Conservation (phyloP, 2,888 invertebrate species). For the Ptychoptera albimana region DNA sequence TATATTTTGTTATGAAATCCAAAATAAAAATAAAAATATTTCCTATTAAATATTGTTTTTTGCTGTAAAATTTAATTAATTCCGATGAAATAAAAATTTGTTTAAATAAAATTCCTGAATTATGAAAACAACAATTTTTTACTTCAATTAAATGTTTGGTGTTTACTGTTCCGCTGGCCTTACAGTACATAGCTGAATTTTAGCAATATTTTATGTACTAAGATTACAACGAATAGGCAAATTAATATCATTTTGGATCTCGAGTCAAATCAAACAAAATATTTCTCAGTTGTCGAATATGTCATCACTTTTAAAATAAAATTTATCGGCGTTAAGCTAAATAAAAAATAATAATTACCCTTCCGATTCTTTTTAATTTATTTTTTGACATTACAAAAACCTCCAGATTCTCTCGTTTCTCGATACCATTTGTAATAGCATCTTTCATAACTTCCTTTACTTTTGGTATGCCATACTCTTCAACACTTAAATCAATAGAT, state of each 20-base stretch:
- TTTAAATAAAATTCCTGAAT: slow-evolving; percentile 16
- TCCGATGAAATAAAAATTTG: slow-evolving; percentile 4
- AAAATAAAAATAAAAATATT: slow-evolving; percentile 2
- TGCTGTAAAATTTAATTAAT: slow-evolving; percentile 8
- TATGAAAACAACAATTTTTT: slow-evolving; percentile 1
- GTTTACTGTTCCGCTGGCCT: slow-evolving; percentile 27
- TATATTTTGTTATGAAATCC: slow-evolving; percentile 5
- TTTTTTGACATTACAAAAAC: slow-evolving; percentile 24
- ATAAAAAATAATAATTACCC: slow-evolving; percentile 15
- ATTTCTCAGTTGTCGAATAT: slow-evolving; percentile 29
- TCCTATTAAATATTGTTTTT: slow-evolving; percentile 11
- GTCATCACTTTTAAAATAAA: slow-evolving; percentile 20
- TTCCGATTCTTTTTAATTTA: slow-evolving; percentile 25
- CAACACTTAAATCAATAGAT: slow-evolving; percentile 13
- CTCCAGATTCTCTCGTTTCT: slow-evolving; percentile 32
- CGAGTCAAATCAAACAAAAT: slow-evolving; percentile 12
- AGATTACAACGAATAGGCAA: slow-evolving; percentile 29
- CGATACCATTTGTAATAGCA: slow-evolving; percentile 46
- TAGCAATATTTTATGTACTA: slow-evolving; percentile 19
- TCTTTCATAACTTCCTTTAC: slow-evolving; percentile 33
- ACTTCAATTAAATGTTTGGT: background rate
- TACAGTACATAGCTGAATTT: slow-evolving; percentile 22
- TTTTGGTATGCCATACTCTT: slow-evolving; percentile 11
- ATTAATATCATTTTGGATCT: slow-evolving; percentile 19
- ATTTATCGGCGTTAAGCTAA: background rate